A percentile compares a stretch with the other conserved stretches of the same genome.
Conservation (phyloP, 2,113 vertebrate species). For the Loxodonta africana region DNA sequence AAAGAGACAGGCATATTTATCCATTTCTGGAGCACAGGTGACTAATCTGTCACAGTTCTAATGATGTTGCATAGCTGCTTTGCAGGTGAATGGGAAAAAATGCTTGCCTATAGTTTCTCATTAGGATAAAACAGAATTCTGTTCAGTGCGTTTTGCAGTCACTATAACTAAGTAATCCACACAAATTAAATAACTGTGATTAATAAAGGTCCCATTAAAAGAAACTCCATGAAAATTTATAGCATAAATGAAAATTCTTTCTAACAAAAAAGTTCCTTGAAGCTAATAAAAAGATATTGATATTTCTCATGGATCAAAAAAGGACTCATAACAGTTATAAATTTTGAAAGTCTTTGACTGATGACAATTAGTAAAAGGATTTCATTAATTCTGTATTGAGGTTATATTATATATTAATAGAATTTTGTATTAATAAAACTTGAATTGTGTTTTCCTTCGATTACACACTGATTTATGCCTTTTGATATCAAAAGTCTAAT, state of each 20-base stretch:
- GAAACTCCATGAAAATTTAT: constrained; percentile 14
- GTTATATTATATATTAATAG: background rate
- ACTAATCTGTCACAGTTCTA: background rate
- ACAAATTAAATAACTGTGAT: constrained; percentile 23
- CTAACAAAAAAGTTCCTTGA: background rate
- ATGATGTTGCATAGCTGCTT: background rate
- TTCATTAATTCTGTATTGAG: constrained; percentile 58
- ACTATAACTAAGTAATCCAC: constrained; percentile 18
- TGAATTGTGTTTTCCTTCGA: constrained; percentile 21
- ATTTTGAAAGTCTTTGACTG: constrained; percentile 53
- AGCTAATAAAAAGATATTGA: background rate
- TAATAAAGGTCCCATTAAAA: background rate
- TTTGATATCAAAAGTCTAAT: constrained; percentile 19
- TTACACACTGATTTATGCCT: constrained; percentile 42
- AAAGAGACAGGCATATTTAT: background rate
- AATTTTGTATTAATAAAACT: constrained; percentile 38
- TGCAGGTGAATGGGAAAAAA: background rate
- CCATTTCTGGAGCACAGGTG: background rate
- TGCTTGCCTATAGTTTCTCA: background rate
- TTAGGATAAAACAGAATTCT: constrained; percentile 56
- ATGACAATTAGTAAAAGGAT: constrained; percentile 42
- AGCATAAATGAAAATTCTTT: background rate
- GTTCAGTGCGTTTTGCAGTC: background rate
- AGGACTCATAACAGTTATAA: constrained; percentile 11
- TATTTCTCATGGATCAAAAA: constrained; percentile 45